Evolutionary conservation across 2,797 vertebrate genomes (phyloP).

Genomic region (Margarornis squamiger): DNA sequence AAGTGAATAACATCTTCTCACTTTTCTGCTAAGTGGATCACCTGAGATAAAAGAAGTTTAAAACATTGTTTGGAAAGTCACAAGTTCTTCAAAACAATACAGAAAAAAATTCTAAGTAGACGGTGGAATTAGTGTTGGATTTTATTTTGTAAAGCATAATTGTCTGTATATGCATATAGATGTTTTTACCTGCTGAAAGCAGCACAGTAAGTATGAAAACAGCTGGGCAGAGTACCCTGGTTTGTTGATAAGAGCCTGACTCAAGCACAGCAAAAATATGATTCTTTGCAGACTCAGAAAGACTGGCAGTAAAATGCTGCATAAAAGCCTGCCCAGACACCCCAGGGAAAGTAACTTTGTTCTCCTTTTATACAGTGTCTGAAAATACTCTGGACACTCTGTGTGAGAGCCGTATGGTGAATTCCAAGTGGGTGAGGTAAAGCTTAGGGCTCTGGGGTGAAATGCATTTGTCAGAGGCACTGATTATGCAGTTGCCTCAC

Average conservation of each 20-base stretch:
- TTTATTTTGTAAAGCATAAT: not conserved
- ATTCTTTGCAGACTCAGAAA: not conserved
- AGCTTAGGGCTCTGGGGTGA: not conserved
- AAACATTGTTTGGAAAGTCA: not conserved
- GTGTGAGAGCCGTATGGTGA: not conserved
- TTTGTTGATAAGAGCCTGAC: not conserved
- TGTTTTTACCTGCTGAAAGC: not conserved
- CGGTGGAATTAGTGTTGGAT: not conserved
- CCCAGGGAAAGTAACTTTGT: not conserved
- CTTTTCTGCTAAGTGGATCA: not conserved
- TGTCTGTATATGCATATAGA: not conserved
- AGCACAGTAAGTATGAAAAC: not conserved
- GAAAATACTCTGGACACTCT: not conserved
- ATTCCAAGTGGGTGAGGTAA: not conserved
- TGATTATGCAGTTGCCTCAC: not conserved
- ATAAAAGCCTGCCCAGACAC: not conserved
- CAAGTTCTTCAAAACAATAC: not conserved
- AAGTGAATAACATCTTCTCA: not conserved
- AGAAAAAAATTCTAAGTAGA: not conserved
- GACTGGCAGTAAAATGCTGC: not conserved
- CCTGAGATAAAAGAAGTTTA: not conserved
- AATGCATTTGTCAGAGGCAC: not conserved
- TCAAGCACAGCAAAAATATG: not conserved
- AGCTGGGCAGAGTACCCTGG: not conserved
- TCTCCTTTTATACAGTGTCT: not conserved